Base-by-base conservation (phyloP, 2,888 invertebrate genomes). In the Schrankia costaestrigalis region DNA sequence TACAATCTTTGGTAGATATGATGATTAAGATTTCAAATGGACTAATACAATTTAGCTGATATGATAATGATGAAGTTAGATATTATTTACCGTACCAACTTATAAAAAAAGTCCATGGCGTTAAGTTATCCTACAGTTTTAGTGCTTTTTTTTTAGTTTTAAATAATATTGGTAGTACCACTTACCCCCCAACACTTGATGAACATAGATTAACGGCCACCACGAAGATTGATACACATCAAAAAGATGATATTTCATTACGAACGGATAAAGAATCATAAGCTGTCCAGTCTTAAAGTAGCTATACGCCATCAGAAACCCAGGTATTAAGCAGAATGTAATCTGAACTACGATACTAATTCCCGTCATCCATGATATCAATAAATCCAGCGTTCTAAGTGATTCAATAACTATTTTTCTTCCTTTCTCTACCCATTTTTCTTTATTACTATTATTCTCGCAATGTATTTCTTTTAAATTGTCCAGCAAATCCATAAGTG, bases 171-270 rank as follows among this genome's bases (percentile, higher is more conserved):
- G n/a, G 3, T 11, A 23, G 12, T 1, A n/a, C 12, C 19, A 72
- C 78, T 72, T 52, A 80, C 79, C 73, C 40, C 74, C 71, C 44
- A 58, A 56, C 50, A 71, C 64, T 34, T 78, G 79, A 55, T 72
- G 72, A 5, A 71, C 24, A 36, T 80, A 79, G 3, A 73, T 50
- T n/a, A 71, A 32, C 2, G 58, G 61, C 77, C 74, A 78, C 10
- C 56, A 41, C 1, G 31, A 10, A 10, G 52, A 40, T 0, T 61
- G 42, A 22, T 65, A 67, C 2, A 60, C 59, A 45, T 82, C 71
- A 27, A 76, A 74, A 35, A 64, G 73, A 31, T 9, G 22, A 30
- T 78, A 82, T 26, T 70, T 71, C 1, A 72, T 69, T 7, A 43
- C 22, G 37, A 58, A 83, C 0, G 82, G 80, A 32, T 78, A 67